phyloP scores from a whole-genome alignment of 2,797 vertebrate species.

The Austrolebias charrua region DNA sequence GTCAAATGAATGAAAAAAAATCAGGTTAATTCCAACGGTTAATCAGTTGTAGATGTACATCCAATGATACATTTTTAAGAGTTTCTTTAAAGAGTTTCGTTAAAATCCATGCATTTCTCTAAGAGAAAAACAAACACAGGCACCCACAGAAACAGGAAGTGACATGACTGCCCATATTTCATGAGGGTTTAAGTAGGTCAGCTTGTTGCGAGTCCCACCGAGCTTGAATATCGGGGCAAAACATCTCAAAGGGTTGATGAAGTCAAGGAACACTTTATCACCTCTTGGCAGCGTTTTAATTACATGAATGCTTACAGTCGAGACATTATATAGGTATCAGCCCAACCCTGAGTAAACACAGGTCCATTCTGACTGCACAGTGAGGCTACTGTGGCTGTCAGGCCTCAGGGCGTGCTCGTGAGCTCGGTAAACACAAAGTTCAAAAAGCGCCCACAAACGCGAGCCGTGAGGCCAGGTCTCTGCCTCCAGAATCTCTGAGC shows the following conservation, averaged over 20 bases:
- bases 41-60: too few relatives aligned
- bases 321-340: slow-evolving; percentile 40
- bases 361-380: slow-evolving; percentile 42
- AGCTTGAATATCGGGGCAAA: slow-evolving; percentile 41
- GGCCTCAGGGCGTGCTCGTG: slow-evolving; percentile 51
- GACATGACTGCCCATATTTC: too few relatives aligned
- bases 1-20: too few relatives aligned
- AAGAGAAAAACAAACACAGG: too few relatives aligned
- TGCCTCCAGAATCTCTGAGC: slow-evolving; percentile 21
- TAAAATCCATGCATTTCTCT: too few relatives aligned
- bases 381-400: slow-evolving; percentile 51
- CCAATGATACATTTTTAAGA: too few relatives aligned
- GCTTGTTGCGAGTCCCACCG: slow-evolving; percentile 26
- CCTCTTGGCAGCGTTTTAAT: slow-evolving; percentile 52
- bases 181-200: slow-evolving; percentile 13
- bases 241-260: slow-evolving; percentile 39
- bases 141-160: too few relatives aligned
- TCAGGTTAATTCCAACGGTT: too few relatives aligned
- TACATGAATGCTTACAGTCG: slow-evolving; percentile 46
- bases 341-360: slow-evolving; percentile 49
- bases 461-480: slow-evolving; percentile 27
- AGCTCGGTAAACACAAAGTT: slow-evolving; percentile 55
- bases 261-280: slow-evolving; percentile 43
- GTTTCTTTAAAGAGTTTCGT: too few relatives aligned
- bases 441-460: slow-evolving; percentile 42